phyloP scores from a whole-genome alignment of 2,113 vertebrate genomes.

The Nothobranchius kuhntae region DNA sequence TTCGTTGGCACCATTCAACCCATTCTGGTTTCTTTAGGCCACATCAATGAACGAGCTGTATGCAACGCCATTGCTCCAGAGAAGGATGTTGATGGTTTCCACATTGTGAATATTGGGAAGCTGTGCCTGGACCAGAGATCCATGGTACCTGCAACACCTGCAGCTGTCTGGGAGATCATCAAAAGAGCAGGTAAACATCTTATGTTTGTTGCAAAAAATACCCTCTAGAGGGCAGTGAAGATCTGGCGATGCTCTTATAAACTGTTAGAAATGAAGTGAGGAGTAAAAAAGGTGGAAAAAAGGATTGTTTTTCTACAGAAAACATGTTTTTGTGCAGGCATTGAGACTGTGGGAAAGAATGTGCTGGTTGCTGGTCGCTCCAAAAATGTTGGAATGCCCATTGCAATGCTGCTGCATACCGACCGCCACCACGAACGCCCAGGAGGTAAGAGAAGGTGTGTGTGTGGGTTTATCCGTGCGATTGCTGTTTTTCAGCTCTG shows the following conservation, averaged over 20 bases:
- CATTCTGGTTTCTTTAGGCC: conserved; percentile 73
- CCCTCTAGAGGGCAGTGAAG: background rate
- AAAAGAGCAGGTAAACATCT: conserved; percentile 80
- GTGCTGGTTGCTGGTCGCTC: conserved; percentile 91
- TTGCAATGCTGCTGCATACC: conserved; percentile 89
- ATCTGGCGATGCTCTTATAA: background rate
- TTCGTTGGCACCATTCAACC: background rate
- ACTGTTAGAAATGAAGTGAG: too few species aligned
- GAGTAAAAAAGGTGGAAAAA: background rate
- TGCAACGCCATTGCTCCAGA: conserved; percentile 89
- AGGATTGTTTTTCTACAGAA: background rate
- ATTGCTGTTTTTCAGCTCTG: background rate
- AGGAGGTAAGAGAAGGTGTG: conserved; percentile 80
- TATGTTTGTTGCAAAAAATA: background rate
- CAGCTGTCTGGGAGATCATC: conserved; percentile 93
- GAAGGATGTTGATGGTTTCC: conserved; percentile 95
- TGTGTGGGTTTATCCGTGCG: background rate
- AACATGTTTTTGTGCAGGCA: conserved; percentile 78
- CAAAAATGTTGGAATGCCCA: conserved; percentile 94
- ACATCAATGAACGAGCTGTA: conserved; percentile 85
- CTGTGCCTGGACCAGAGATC: conserved; percentile 90
- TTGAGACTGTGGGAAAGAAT: conserved; percentile 90
- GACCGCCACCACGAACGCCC: conserved; percentile 89
- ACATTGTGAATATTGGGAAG: conserved; percentile 89
- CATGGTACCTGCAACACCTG: conserved; percentile 88